Conservation (phyloP, 2,797 vertebrate species). For the Acanthopagrus latus region DNA sequence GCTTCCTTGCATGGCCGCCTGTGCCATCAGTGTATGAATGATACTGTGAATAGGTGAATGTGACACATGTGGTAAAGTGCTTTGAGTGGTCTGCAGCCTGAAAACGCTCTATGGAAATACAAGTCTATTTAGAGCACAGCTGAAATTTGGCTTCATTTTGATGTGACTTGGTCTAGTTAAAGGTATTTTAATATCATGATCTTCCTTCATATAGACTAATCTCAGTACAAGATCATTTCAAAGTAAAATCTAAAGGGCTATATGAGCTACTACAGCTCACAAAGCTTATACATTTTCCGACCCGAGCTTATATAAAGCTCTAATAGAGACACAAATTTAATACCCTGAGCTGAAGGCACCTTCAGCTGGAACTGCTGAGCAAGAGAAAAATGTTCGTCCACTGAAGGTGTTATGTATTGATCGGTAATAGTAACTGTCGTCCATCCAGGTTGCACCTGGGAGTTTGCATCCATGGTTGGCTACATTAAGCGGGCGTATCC, state of each 20-base stretch:
- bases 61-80: no score
- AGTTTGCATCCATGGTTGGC: conserved; percentile 96
- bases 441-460: conserved; percentile 95
- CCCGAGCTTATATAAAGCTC: conserved; percentile 3
- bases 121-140: not conserved
- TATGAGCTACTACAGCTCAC: not conserved
- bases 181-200: not conserved
- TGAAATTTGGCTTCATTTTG: not conserved
- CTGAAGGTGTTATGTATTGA: conserved; percentile 46
- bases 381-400: not conserved
- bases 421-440: conserved; percentile 26
- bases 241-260: conserved; percentile 4
- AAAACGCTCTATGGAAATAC: no score
- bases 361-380: conserved; percentile 52
- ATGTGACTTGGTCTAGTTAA: conserved; percentile 3
- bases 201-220: not conserved
- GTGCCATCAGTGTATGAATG: no score
- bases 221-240: not conserved
- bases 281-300: conserved; percentile 2
- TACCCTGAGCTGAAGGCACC: conserved; percentile 35
- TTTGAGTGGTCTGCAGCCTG: no score
- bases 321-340: conserved; percentile 27
- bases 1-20: not conserved
- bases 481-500: conserved; percentile 94
- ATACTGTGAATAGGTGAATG: no score